Evolutionary conservation across 2,113 vertebrate species (phyloP).

Genomic region (Pontoporia blainvillei): DNA sequence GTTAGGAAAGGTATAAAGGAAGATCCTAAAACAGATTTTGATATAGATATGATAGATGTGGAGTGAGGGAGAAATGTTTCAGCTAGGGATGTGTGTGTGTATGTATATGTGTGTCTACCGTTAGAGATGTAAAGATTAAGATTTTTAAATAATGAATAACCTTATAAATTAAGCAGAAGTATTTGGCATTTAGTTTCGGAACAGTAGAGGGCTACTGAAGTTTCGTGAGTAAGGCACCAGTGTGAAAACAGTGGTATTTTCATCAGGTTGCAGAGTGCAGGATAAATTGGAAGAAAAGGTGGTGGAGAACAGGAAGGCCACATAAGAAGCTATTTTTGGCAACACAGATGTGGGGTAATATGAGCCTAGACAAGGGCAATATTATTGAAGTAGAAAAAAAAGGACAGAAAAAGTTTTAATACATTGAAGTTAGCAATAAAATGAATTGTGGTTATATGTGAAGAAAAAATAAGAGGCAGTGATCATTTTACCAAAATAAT

Average conservation of each 20-base stretch:
- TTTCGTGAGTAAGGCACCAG: background rate
- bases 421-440: background rate
- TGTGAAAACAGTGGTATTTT: background rate
- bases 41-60: background rate
- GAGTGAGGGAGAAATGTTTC: background rate
- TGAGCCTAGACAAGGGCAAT: no score
- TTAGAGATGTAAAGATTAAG: background rate
- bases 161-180: background rate
- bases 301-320: background rate
- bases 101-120: background rate
- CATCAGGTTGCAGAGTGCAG: background rate
- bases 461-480: background rate
- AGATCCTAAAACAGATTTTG: background rate
- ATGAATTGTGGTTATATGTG: background rate
- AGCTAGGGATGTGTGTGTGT: background rate
- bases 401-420: background rate
- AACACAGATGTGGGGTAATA: background rate
- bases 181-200: background rate
- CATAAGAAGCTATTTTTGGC: background rate
- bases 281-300: background rate
- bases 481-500: background rate
- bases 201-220: background rate
- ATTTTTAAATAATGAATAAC: background rate
- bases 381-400: background rate
- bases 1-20: background rate